These are phyloP conservation scores for Nematolebias whitei DNA, from an alignment of 2,113 vertebrate species.

Conservation along the genomic window DNA sequence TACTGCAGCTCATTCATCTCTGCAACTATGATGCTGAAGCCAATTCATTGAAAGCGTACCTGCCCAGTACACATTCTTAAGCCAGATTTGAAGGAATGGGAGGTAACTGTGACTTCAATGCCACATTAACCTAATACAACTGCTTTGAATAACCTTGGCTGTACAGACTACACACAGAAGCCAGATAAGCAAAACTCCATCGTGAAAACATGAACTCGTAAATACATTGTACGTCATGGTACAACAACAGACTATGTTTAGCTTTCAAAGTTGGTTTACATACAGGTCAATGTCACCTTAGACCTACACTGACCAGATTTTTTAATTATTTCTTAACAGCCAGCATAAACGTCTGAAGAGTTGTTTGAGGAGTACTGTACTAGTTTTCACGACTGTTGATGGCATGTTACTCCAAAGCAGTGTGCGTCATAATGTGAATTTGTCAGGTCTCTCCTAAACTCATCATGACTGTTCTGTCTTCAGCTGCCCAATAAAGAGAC, in stretches of 20 bases:
- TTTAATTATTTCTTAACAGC: constrained; percentile 6
- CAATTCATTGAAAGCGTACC: constrained; percentile 2
- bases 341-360: background rate
- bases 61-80: background rate
- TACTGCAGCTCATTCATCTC: background rate
- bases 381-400: background rate
- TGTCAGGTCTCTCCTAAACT: constrained; percentile 4
- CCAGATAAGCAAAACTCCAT: constrained; percentile 50
- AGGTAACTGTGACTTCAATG: constrained; percentile 27
- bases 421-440: constrained; percentile 38
- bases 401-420: constrained; percentile 11
- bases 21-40: background rate
- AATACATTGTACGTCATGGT: constrained; percentile 48
- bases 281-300: constrained; percentile 65
- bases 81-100: constrained; percentile 28
- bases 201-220: constrained; percentile 45
- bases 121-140: constrained; percentile 31
- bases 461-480: background rate
- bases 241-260: constrained; percentile 59
- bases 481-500: constrained; percentile 29
- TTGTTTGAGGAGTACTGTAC: background rate
- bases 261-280: constrained; percentile 40
- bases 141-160: constrained; percentile 49
- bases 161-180: constrained; percentile 37
- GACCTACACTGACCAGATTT: constrained; percentile 28